phyloP scores from a whole-genome alignment of 37 sponge, comb jelly and placozoan species.

The Diacarnus erythraeanus region DNA sequence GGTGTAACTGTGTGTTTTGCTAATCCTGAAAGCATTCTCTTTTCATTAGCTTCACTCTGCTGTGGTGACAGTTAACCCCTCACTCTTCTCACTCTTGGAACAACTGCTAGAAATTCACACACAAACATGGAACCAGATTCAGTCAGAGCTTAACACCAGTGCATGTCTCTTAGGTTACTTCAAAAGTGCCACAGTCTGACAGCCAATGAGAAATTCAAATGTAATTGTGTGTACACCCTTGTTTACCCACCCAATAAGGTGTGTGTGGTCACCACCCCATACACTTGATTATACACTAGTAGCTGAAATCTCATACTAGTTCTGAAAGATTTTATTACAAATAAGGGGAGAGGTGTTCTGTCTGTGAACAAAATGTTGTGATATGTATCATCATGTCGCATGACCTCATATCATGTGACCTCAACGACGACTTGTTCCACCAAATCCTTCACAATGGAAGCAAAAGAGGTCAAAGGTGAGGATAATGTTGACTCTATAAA shows the following conservation, averaged over 20 bases:
- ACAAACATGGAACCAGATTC: constrained; percentile 53
- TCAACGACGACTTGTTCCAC: constrained; percentile 60
- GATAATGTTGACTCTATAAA: neutral
- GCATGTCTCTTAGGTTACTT: constrained; percentile 67
- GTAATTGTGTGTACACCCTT: neutral
- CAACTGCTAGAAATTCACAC: constrained; percentile 50
- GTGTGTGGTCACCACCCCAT: too few species aligned
- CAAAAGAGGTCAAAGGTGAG: neutral
- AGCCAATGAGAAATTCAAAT: too few species aligned
- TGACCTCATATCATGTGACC: neutral
- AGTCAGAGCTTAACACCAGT: constrained; percentile 55
- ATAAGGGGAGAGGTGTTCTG: too few species aligned
- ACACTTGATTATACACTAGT: too few species aligned
- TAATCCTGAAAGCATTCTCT: neutral
- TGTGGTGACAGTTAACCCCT: neutral
- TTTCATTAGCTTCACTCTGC: constrained; percentile 51
- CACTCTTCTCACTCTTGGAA: constrained; percentile 12
- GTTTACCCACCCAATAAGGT: too few species aligned
- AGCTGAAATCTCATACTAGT: too few species aligned
- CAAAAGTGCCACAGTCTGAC: constrained; percentile 69
- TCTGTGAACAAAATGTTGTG: too few species aligned
- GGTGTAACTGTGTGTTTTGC: neutral
- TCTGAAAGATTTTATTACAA: too few species aligned
- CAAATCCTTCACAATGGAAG: constrained; percentile 35
- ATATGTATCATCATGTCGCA: too few species aligned